phyloP scores from a whole-genome alignment of 2,113 vertebrate species.

The western clawed frog (Xenopus tropicalis) region DNA sequence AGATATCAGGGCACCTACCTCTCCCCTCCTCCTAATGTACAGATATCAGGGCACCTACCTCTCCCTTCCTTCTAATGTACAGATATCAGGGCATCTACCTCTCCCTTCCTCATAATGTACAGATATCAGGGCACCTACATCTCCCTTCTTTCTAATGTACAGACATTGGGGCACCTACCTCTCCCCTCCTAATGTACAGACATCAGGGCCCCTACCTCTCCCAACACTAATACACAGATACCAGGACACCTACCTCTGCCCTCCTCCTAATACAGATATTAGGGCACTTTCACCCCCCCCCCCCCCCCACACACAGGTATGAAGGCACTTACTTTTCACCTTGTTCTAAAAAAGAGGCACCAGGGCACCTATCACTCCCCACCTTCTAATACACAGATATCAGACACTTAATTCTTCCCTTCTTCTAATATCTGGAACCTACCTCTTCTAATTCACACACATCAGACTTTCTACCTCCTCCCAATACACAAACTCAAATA shows the following conservation, averaged over 20 bases:
- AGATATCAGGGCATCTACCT: conserved; percentile 9
- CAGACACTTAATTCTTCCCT: too few species aligned
- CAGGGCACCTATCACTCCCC: too few species aligned
- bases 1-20: background rate
- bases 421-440: too few species aligned
- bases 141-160: conserved; percentile 18
- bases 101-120: conserved; percentile 7
- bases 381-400: too few species aligned
- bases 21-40: conserved; percentile 20
- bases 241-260: background rate
- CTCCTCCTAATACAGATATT: background rate
- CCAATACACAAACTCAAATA: too few species aligned
- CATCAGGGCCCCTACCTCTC: conserved; percentile 11
- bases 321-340: too few species aligned
- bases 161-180: conserved; percentile 4
- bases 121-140: background rate
- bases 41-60: conserved; percentile 4
- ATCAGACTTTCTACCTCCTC: too few species aligned
- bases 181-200: conserved; percentile 4
- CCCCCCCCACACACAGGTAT: too few species aligned
- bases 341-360: too few species aligned
- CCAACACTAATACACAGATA: background rate
- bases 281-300: too few species aligned
- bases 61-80: conserved; percentile 9
- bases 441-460: too few species aligned